Conservation (phyloP, 2,797 vertebrate genomes). For the Pseudochirops corinnae region DNA sequence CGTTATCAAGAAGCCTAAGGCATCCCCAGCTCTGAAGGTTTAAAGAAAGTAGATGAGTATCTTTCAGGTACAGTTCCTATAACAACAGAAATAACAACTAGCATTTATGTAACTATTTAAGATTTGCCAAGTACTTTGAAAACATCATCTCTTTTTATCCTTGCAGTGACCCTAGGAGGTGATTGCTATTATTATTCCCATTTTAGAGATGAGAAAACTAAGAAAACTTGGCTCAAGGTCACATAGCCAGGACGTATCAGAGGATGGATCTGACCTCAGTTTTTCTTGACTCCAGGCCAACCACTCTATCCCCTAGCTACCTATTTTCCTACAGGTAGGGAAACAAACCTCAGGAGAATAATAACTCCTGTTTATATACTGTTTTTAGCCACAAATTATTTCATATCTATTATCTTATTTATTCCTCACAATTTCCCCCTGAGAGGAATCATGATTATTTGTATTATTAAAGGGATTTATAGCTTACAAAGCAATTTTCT, state of each 20-base stretch:
- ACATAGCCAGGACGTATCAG: not conserved
- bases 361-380: not conserved
- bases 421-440: slow-evolving; percentile 5
- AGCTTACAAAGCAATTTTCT: not conserved
- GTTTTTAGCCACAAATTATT: not conserved
- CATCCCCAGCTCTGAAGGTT: not conserved
- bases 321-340: not conserved
- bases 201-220: not conserved
- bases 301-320: not conserved
- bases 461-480: not conserved
- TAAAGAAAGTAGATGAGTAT: not conserved
- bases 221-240: not conserved
- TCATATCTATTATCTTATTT: not conserved
- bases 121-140: not conserved
- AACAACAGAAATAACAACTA: not conserved
- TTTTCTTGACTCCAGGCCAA: not conserved
- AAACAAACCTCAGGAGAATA: not conserved
- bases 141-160: not conserved
- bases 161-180: not conserved
- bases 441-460: not conserved
- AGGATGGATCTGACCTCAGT: not conserved
- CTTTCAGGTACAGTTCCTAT: not conserved
- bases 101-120: not conserved
- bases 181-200: not conserved
- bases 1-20: not conserved